Evolutionary conservation across 2,888 invertebrate genomes (phyloP).

Genomic region (Anodontia alba): DNA sequence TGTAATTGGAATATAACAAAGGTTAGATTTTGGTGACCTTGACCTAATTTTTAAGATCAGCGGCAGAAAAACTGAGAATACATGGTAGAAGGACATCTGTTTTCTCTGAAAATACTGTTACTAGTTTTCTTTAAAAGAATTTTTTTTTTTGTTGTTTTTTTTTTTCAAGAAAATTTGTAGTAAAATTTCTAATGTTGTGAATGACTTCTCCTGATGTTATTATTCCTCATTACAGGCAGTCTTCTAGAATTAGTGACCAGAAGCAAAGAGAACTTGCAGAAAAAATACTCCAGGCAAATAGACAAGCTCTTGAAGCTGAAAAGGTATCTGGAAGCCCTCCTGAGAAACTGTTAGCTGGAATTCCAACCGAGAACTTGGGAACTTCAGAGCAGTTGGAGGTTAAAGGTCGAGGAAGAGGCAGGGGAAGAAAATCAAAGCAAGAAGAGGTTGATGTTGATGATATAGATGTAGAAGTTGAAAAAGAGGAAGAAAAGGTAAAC

Average conservation of each 20-base stretch:
- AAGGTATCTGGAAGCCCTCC: slow-evolving; percentile 11
- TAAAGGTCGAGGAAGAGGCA: slow-evolving; percentile 5
- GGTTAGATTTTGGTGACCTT: too few relatives aligned
- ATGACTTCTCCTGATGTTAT: too few relatives aligned
- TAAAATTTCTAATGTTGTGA: too few relatives aligned
- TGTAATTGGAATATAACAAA: too few relatives aligned
- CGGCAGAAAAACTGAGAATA: too few relatives aligned
- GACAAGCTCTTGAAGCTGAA: slow-evolving; percentile 67
- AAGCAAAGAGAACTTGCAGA: slow-evolving; percentile 78
- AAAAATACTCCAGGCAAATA: slow-evolving; percentile 79
- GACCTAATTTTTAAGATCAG: too few relatives aligned
- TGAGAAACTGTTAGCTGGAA: background rate
- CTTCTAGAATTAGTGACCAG: slow-evolving; percentile 76
- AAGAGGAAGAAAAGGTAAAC: background rate
- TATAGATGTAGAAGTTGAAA: background rate
- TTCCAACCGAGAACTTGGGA: background rate
- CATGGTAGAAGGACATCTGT: too few relatives aligned
- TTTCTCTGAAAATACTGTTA: too few relatives aligned
- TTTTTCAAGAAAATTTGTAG: too few relatives aligned
- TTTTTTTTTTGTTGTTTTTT: too few relatives aligned
- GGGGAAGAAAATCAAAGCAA: background rate
- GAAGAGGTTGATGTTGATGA: slow-evolving; percentile 17
- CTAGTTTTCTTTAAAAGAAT: too few relatives aligned
- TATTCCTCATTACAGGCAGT: slow-evolving; percentile 62
- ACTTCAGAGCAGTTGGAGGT: slow-evolving; percentile 17